Evolutionary conservation across 1,140 invertebrate genomes (phyloP), one percentile per base, ranked within the genome.

Genomic region (Drosophila sp.): DNA sequence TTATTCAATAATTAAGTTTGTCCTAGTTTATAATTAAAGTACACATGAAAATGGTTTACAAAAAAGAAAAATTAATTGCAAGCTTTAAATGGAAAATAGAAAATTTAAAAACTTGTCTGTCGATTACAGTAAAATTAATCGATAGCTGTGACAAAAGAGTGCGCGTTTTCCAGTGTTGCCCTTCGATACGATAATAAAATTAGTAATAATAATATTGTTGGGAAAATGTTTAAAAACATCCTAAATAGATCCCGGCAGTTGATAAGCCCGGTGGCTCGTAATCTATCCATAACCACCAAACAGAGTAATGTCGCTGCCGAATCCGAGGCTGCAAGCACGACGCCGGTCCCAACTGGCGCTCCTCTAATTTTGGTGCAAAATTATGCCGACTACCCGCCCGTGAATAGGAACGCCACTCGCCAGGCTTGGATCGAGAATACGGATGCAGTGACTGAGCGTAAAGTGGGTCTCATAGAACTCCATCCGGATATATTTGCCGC

Each of bases 371-470:
- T 84, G 11, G 44, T 27, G 23, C 86, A 86, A 63, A 70, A 74
- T 11, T 90, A 68, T 61, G 63, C 65, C 4, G 62, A 79, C 3
- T 80, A 75, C 17, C 17, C 68, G 40, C 86, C 90, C 8, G 41
- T 70, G 0, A 91, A 90, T 62, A 72, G 72, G 29, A 86, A 71
- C 10, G 54, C 54, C 4, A 32, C 81, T 1, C 94, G 96, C 25
- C 95, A 99, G 93, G 96, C 96, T 27, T 99, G 98, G 98, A 93
- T 99, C 8, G 98, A 98, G 92, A 98, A 96, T 92, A 92, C 99
- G 17, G 95, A 97, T 86, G 95, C 96, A 0, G 90, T 96, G 7
- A 94, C 96, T 73, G 95, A 96, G 80, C 94, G 95, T 73, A 98
- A 98, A 91, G 83, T 98, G 1, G 97, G 96, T 0, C 91, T 99